Conservation (phyloP, 1,140 invertebrate species). For the Brachystomella parvula region DNA sequence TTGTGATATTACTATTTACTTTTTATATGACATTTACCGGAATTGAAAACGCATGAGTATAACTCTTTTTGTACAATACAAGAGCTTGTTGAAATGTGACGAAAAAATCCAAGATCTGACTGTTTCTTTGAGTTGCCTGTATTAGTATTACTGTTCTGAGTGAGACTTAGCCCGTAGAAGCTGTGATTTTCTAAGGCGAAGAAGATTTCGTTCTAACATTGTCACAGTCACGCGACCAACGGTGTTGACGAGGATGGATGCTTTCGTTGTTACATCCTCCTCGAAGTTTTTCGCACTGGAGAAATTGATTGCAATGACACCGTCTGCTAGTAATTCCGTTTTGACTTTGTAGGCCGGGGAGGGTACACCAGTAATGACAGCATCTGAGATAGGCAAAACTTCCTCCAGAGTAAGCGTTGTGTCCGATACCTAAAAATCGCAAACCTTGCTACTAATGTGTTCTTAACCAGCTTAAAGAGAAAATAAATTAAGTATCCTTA, state of each 20-base stretch:
- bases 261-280: conserved; percentile 16
- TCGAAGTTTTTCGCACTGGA: conserved; percentile 28
- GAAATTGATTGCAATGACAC: conserved; percentile 32
- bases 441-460: neutral
- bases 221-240: conserved; percentile 28
- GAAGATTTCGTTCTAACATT: conserved; percentile 31
- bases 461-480: too few relatives aligned
- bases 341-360: conserved; percentile 15
- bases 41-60: too few relatives aligned
- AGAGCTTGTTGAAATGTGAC: too few relatives aligned
- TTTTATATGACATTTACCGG: too few relatives aligned
- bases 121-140: neutral
- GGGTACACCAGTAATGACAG: conserved; percentile 30
- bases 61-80: too few relatives aligned
- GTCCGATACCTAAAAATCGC: conserved; percentile 18
- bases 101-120: too few relatives aligned
- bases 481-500: neutral
- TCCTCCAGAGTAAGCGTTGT: conserved; percentile 20
- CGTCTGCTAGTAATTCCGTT: conserved; percentile 22
- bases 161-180: neutral
- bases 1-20: too few relatives aligned
- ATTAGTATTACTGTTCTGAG: too few relatives aligned
- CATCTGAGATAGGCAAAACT: conserved; percentile 26
- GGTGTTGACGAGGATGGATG: conserved; percentile 22
- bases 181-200: conserved; percentile 23